These are phyloP conservation scores for Gallirallus australis DNA, from an alignment of 2,797 vertebrate genomes.

Conservation along the genomic window DNA sequence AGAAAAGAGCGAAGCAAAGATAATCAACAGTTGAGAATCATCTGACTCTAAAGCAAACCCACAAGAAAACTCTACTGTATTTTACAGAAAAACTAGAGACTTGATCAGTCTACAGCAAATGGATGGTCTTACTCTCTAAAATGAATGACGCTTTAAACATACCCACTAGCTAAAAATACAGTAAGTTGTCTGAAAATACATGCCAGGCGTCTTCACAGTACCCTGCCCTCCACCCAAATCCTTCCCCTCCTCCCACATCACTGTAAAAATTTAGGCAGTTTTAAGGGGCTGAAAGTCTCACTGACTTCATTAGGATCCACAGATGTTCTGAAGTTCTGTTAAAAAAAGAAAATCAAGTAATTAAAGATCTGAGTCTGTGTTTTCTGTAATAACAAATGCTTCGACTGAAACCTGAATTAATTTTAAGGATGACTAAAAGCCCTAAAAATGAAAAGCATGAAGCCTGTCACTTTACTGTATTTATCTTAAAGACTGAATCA, in stretches of 20 bases:
- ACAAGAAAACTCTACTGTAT: neutral
- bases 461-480: constrained; percentile 12
- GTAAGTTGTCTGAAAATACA: constrained; percentile 13
- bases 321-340: constrained; percentile 29
- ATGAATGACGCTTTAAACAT: constrained; percentile 34
- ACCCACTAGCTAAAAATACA: constrained; percentile 56
- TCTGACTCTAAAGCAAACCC: neutral
- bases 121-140: neutral
- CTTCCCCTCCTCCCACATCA: neutral
- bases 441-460: neutral
- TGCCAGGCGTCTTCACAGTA: constrained; percentile 3
- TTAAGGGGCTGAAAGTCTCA: constrained; percentile 12
- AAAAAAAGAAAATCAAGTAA: constrained; percentile 22
- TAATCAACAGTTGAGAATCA: constrained; percentile 22
- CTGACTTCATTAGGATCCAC: constrained; percentile 15
- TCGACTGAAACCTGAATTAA: constrained; percentile 17
- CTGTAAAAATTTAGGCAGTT: neutral
- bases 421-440: constrained; percentile 45
- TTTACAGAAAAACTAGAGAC: neutral
- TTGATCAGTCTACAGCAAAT: neutral
- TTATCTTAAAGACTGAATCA: constrained; percentile 42
- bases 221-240: constrained; percentile 14
- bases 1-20: constrained; percentile 20
- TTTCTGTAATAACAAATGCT: constrained; percentile 28
- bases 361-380: constrained; percentile 30